Conservation (phyloP, 2,888 invertebrate genomes). For the Meloe dianella region DNA sequence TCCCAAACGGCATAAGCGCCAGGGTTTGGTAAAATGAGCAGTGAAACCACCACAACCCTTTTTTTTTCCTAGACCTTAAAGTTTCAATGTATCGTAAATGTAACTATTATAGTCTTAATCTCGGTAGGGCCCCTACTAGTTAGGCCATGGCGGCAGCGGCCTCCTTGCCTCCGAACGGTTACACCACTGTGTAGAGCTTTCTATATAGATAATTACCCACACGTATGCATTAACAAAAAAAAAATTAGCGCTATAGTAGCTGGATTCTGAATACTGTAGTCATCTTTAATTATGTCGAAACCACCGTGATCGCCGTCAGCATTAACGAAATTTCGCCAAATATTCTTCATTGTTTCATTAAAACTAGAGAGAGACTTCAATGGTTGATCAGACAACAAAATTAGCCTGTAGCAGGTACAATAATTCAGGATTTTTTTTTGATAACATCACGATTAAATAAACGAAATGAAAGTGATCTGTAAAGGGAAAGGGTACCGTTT, state of each 20-base stretch:
- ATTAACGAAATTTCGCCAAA: conserved; percentile 15
- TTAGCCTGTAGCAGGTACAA: background rate
- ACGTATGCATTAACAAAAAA: no score
- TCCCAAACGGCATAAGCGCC: no score
- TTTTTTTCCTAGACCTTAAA: no score
- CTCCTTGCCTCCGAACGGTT: no score
- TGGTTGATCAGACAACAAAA: background rate
- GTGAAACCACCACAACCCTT: no score
- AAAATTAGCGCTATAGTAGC: background rate
- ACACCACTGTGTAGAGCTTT: no score
- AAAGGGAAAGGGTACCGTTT: background rate
- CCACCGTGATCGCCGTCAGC: conserved; percentile 38
- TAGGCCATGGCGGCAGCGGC: no score
- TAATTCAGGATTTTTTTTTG: background rate
- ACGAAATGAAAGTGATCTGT: background rate
- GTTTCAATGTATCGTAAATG: no score
- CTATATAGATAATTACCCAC: conserved; percentile 38
- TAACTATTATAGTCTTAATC: no score
- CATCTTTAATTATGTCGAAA: conserved; percentile 40
- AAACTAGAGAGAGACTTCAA: background rate
- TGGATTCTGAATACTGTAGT: conserved; percentile 40
- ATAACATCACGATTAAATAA: background rate
- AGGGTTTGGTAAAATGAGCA: no score
- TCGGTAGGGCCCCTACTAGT: no score
- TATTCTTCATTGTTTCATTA: background rate